Evolutionary conservation across 2,797 vertebrate genomes (phyloP), one percentile per base, ranked within the genome.

Genomic region (Mycteria americana): DNA sequence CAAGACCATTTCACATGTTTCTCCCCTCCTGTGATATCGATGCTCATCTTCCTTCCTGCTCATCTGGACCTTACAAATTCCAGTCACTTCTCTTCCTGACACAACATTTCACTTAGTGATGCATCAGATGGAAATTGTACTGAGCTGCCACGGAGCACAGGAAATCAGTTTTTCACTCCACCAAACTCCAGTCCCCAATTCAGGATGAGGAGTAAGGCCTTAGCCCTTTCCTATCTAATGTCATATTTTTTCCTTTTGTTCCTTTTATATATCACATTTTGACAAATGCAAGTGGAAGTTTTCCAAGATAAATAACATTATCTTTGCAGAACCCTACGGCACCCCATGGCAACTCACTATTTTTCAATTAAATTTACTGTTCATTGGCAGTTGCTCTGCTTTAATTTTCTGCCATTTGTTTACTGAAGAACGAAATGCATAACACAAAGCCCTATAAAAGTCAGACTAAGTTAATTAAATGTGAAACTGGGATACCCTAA

Each of bases 391-490:
- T 97, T 97, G 94, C 95, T 94, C 77, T 94, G 81, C 96, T 98
- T 97, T 98, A 97, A 98, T 98, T 98, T 98, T 97, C 97, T 97
- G 91, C 96, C 97, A 85, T 97, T 98, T 98, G 97, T 98, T 98
- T 98, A 98, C 97, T 4, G 93, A 98, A 95, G 94, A 97, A 97
- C 50, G 27, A 97, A 98, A 98, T 92, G 95, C 94, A 92, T 96
- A 98, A 98, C 95, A 97, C 94, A 97, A 97, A 97, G 94, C 91
- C 85, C 96, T 95, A 97, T 97, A 98, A 97, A 98, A 98, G 97
- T 97, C 97, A 98, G 97, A 90, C 95, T 93, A 95, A 97, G 96
- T 98, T 98, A 98, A 98, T 98, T 98, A 98, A 98, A 98, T 96
- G 94, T 35, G 96, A 95, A 97, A 96, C 92, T 89, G 48, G 94